Evolutionary conservation across 2,888 invertebrate genomes (phyloP).

Genomic region (Amphimallon solstitiale): DNA sequence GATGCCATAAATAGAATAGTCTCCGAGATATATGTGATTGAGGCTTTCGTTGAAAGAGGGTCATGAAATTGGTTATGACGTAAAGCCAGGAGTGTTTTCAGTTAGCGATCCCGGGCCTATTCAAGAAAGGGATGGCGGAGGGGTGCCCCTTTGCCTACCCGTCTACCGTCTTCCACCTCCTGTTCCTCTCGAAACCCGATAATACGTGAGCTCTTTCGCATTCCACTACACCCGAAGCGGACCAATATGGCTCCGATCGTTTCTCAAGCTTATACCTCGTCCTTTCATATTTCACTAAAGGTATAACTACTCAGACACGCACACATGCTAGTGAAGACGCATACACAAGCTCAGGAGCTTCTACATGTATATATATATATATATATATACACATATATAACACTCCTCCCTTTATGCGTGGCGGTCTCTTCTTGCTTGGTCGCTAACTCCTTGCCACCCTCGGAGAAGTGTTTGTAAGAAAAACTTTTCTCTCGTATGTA

Average conservation of each 20-base stretch:
- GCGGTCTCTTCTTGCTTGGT: too few relatives aligned
- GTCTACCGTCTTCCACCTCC: not conserved
- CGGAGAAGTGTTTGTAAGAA: too few relatives aligned
- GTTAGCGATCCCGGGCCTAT: conserved; percentile 55
- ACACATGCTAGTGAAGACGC: too few relatives aligned
- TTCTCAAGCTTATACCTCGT: conserved; percentile 29
- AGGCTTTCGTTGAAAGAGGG: conserved; percentile 53
- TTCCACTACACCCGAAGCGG: not conserved
- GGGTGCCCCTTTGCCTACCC: conserved; percentile 54
- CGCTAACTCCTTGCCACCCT: too few relatives aligned
- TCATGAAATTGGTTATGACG: conserved; percentile 56
- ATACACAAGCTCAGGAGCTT: too few relatives aligned
- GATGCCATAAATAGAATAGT: conserved; percentile 58
- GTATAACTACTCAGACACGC: conserved; percentile 21
- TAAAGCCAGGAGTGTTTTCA: conserved; percentile 56
- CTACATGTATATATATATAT: too few relatives aligned
- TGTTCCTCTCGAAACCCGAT: not conserved
- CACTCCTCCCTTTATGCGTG: too few relatives aligned
- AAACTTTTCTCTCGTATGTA: too few relatives aligned
- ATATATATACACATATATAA: too few relatives aligned
- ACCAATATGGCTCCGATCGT: conserved; percentile 37
- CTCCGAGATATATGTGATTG: conserved; percentile 57
- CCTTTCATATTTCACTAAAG: conserved; percentile 44
- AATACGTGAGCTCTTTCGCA: not conserved
- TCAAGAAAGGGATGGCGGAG: conserved; percentile 45